These are phyloP conservation scores for Polypterus bichir DNA, from an alignment of 2,113 vertebrate genomes.

Conservation along the genomic window DNA sequence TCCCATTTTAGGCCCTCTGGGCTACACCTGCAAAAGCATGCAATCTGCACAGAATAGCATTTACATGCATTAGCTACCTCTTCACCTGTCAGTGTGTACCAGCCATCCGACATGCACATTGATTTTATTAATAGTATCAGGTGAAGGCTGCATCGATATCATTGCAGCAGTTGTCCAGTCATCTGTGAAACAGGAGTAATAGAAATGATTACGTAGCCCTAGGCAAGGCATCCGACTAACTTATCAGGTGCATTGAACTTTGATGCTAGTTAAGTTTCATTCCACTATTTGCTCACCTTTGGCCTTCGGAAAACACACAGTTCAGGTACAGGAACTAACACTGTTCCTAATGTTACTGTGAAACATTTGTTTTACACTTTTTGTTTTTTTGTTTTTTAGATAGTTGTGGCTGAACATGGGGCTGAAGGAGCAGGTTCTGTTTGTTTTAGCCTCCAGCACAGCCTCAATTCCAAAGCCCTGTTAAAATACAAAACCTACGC, in stretches of 20 bases:
- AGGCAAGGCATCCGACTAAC: slow-evolving; percentile 52
- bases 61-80: slow-evolving; percentile 19
- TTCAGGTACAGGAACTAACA: too few species aligned
- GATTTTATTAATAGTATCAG: slow-evolving; percentile 42
- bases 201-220: slow-evolving; percentile 54
- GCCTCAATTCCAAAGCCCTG: too few species aligned
- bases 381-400: too few species aligned
- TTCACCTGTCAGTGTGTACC: slow-evolving; percentile 14
- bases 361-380: too few species aligned
- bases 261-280: slow-evolving; percentile 62
- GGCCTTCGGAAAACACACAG: slow-evolving; percentile 7
- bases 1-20: too few species aligned
- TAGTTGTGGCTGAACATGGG: slow-evolving; percentile 27
- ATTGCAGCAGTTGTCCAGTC: slow-evolving; percentile 45
- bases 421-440: slow-evolving; percentile 27
- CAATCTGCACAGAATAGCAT: too few species aligned
- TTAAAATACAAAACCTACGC: too few species aligned
- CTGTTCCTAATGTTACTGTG: too few species aligned
- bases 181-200: slow-evolving; percentile 65
- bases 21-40: too few species aligned
- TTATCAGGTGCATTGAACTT: slow-evolving; percentile 62
- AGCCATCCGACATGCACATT: slow-evolving; percentile 46
- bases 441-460: too few species aligned
- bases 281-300: slow-evolving; percentile 74
- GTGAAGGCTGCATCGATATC: slow-evolving; percentile 32